These are phyloP conservation scores for Euplagia quadripunctaria DNA, from an alignment of 2,888 invertebrate genomes.

Conservation along the genomic window DNA sequence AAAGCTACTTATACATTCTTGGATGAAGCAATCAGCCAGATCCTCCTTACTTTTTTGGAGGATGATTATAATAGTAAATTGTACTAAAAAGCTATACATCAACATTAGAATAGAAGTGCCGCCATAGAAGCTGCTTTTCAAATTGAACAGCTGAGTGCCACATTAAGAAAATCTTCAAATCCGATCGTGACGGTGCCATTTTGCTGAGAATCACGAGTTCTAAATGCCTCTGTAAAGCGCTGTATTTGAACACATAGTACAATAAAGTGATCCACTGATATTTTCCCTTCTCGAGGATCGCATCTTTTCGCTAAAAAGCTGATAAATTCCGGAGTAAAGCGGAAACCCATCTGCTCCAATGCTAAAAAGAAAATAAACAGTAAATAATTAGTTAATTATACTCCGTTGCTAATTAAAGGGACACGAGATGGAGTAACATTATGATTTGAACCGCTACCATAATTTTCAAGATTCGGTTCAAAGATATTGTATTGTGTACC, in stretches of 20 bases:
- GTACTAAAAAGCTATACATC: background rate
- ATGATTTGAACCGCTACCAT: too few species aligned
- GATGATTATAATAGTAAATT: background rate
- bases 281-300: slow-evolving; percentile 88
- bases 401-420: too few species aligned
- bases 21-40: background rate
- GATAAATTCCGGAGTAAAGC: slow-evolving; percentile 93
- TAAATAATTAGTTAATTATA: too few species aligned
- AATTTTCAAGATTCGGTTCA: too few species aligned
- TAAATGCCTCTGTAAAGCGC: slow-evolving; percentile 95
- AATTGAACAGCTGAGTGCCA: slow-evolving; percentile 92
- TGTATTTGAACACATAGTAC: slow-evolving; percentile 96
- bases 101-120: background rate
- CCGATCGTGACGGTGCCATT: slow-evolving; percentile 94
- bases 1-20: too few species aligned
- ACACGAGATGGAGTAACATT: too few species aligned
- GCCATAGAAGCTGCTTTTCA: slow-evolving; percentile 51
- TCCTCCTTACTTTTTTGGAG: background rate
- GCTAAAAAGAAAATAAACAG: slow-evolving; percentile 83
- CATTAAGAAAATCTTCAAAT: slow-evolving; percentile 96
- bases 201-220: slow-evolving; percentile 92
- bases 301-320: slow-evolving; percentile 90
- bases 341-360: slow-evolving; percentile 95
- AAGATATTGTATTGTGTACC: too few species aligned
- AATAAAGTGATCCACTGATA: slow-evolving; percentile 95